Percentiles rank a stretch among this genome's conserved stretches.
These are phyloP conservation scores for Ladona fulva DNA, from an alignment of 1,140 invertebrate species.

Conservation along the genomic window DNA sequence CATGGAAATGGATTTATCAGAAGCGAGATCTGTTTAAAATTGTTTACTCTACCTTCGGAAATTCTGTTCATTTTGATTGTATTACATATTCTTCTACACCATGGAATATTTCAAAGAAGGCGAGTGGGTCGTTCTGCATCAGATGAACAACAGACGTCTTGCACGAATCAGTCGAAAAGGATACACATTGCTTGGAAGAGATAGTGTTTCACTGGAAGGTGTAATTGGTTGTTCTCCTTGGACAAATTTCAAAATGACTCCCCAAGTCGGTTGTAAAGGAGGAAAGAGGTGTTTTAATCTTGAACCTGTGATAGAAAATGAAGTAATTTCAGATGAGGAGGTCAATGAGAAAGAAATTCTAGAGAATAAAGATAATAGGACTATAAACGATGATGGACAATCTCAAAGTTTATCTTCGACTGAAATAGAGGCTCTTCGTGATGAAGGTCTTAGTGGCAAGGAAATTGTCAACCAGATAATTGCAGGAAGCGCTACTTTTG, in stretches of 20 bases:
- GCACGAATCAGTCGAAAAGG: conserved; percentile 33
- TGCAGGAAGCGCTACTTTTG: conserved; percentile 79
- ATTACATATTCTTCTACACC: neutral
- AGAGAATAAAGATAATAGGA: conserved; percentile 65
- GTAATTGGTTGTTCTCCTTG: conserved; percentile 65
- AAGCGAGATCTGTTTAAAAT: too few relatives aligned
- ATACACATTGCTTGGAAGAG: conserved; percentile 54
- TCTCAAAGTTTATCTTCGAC: conserved; percentile 76
- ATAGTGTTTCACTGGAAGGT: conserved; percentile 57
- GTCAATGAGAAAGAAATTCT: conserved; percentile 33
- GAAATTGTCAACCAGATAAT: conserved; percentile 80
- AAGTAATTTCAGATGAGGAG: conserved; percentile 37
- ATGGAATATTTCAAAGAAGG: neutral
- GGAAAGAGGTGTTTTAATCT: conserved; percentile 49
- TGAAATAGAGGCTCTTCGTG: conserved; percentile 69
- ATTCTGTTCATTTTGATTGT: too few relatives aligned
- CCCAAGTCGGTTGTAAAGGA: conserved; percentile 36
- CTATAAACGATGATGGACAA: conserved; percentile 71
- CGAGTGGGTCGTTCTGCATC: neutral
- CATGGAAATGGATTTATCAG: too few relatives aligned
- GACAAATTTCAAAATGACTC: conserved; percentile 68
- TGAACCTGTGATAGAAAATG: conserved; percentile 42
- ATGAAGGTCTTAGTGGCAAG: conserved; percentile 61
- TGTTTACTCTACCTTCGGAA: too few relatives aligned
- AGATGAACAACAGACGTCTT: neutral